These are phyloP conservation scores for Drosophila littoralis DNA, from an alignment of 1,140 invertebrate species.

Conservation along the genomic window DNA sequence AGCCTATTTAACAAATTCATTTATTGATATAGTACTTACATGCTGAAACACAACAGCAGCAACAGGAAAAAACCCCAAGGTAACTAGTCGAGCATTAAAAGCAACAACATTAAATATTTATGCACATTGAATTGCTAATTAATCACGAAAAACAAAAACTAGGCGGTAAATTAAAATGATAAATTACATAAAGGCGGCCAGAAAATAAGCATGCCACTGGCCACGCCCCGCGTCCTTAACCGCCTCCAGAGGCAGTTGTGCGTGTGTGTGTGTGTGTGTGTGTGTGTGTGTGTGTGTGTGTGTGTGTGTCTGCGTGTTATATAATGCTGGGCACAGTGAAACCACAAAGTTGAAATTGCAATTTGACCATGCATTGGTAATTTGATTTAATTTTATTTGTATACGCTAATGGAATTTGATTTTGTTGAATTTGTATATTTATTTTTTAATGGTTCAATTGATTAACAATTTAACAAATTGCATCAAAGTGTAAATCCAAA, in stretches of 20 bases:
- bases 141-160: conserved; percentile 60
- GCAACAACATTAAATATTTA: conserved; percentile 53
- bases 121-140: conserved; percentile 60
- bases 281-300: neutral
- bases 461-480: conserved; percentile 27
- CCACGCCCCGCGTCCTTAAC: neutral
- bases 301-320: neutral
- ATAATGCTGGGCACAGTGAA: conserved; percentile 15
- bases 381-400: conserved; percentile 55
- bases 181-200: conserved; percentile 49
- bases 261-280: neutral
- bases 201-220: conserved; percentile 13
- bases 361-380: conserved; percentile 48
- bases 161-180: conserved; percentile 66
- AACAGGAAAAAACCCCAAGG: conserved; percentile 3
- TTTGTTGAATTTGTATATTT: conserved; percentile 39
- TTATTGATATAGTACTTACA: conserved; percentile 26
- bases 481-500: neutral
- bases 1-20: conserved; percentile 21
- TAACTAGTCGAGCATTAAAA: conserved; percentile 21
- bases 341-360: conserved; percentile 59
- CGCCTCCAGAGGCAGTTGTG: neutral
- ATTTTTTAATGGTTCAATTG: conserved; percentile 33
- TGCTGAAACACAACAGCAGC: neutral
- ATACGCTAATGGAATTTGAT: conserved; percentile 46